phyloP scores from a whole-genome alignment of 1,140 invertebrate species.

The Drosophila repleta region DNA sequence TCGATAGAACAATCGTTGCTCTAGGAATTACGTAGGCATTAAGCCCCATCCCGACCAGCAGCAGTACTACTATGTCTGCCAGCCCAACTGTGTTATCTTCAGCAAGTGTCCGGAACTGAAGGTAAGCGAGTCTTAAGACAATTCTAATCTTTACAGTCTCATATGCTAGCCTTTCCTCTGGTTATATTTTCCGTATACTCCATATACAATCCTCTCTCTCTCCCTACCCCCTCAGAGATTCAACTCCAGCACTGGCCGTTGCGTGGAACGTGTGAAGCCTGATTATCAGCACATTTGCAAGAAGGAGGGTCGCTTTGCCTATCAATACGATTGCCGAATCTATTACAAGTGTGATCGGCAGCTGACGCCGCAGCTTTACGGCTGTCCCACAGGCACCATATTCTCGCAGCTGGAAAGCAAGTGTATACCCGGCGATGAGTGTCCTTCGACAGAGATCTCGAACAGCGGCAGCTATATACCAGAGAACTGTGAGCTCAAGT shows the following conservation, averaged over 20 bases:
- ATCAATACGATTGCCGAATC: conserved; percentile 64
- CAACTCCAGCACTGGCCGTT: conserved; percentile 58
- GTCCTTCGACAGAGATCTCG: conserved; percentile 72
- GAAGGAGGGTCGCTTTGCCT: conserved; percentile 71
- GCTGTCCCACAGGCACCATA: conserved; percentile 70
- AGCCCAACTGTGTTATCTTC: conserved; percentile 75
- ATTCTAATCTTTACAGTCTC: too few relatives aligned
- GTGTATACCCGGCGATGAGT: conserved; percentile 66
- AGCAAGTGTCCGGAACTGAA: conserved; percentile 76
- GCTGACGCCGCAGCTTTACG: conserved; percentile 56
- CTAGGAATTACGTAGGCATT: conserved; percentile 75
- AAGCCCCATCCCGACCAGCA: conserved; percentile 80
- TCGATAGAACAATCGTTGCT: conserved; percentile 75
- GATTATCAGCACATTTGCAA: conserved; percentile 40
- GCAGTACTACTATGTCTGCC: conserved; percentile 83
- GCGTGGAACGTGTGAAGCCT: conserved; percentile 38
- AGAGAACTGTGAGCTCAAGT: conserved; percentile 73
- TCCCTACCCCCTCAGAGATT: conserved; percentile 48
- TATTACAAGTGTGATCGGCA: conserved; percentile 80
- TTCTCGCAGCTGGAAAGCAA: conserved; percentile 67
- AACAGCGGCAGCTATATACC: conserved; percentile 63
- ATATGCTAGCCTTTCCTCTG: too few relatives aligned
- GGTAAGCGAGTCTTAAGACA: conserved; percentile 29
- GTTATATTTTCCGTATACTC: too few relatives aligned
- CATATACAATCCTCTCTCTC: not conserved